Evolutionary conservation across 2,113 vertebrate species (phyloP).

Genomic region (Cryptomyrus ogoouensis): DNA sequence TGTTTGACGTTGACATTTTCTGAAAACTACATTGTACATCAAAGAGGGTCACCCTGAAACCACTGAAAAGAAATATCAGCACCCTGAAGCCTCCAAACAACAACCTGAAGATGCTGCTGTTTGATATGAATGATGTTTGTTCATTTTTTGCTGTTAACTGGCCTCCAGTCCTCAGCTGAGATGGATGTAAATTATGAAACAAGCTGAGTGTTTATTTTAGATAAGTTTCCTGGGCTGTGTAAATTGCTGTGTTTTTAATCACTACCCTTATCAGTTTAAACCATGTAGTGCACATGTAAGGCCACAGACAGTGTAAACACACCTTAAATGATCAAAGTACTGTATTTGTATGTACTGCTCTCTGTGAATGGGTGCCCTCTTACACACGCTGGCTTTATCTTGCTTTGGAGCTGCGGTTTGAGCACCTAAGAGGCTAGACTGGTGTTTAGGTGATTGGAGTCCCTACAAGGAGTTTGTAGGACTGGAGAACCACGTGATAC

Average conservation of each 20-base stretch:
- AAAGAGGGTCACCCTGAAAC: not conserved
- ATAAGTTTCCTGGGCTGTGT: not conserved
- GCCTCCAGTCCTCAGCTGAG: not conserved
- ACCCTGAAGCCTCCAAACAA: not conserved
- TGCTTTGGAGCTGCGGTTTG: not conserved
- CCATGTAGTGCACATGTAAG: not conserved
- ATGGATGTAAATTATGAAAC: not conserved
- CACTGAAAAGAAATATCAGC: not conserved
- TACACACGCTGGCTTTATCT: not conserved
- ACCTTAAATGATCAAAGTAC: not conserved
- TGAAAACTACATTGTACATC: not conserved
- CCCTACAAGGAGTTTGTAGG: not conserved
- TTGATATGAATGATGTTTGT: not conserved
- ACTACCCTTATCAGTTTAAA: constrained; percentile 3
- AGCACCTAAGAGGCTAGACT: not conserved
- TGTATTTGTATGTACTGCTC: not conserved
- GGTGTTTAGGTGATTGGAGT: not conserved
- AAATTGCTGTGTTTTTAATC: constrained; percentile 13
- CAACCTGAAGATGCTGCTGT: not conserved
- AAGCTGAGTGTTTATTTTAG: constrained; percentile 7
- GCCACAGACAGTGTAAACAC: not conserved
- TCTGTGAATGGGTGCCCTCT: not conserved
- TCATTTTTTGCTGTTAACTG: not conserved
- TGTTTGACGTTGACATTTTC: not conserved
- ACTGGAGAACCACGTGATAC: not conserved